These are phyloP conservation scores for Dallia pectoralis DNA, from an alignment of 2,797 vertebrate genomes.

Conservation along the genomic window DNA sequence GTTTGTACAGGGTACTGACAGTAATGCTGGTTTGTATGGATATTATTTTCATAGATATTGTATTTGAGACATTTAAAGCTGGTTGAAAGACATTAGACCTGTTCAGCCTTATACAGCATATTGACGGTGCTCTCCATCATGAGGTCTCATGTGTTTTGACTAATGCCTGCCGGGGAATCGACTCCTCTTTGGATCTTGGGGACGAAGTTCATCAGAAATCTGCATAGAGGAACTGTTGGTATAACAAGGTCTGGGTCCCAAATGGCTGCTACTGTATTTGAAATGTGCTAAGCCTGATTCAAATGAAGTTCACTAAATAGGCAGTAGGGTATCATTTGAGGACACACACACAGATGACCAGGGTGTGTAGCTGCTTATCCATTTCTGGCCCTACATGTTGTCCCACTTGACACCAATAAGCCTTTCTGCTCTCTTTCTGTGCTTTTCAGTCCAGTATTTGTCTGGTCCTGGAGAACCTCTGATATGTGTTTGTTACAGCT, in stretches of 20 bases:
- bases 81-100: neutral
- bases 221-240: neutral
- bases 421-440: neutral
- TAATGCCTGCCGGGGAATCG: too few species aligned
- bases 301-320: too few species aligned
- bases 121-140: neutral
- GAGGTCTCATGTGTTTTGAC: neutral
- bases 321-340: neutral
- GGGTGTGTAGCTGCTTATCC: neutral
- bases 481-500: neutral
- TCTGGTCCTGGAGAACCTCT: neutral
- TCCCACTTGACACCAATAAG: neutral
- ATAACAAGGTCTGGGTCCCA: neutral
- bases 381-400: neutral
- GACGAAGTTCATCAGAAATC: neutral
- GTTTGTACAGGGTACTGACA: slow-evolving; percentile 38
- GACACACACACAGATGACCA: neutral
- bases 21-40: slow-evolving; percentile 42
- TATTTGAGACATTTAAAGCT: neutral
- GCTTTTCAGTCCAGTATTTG: neutral
- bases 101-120: neutral
- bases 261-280: neutral
- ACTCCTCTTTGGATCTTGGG: neutral
- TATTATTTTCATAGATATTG: slow-evolving; percentile 60
- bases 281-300: too few species aligned